Evolutionary conservation across 2,797 vertebrate species (phyloP).

Genomic region (Argentina silus): DNA sequence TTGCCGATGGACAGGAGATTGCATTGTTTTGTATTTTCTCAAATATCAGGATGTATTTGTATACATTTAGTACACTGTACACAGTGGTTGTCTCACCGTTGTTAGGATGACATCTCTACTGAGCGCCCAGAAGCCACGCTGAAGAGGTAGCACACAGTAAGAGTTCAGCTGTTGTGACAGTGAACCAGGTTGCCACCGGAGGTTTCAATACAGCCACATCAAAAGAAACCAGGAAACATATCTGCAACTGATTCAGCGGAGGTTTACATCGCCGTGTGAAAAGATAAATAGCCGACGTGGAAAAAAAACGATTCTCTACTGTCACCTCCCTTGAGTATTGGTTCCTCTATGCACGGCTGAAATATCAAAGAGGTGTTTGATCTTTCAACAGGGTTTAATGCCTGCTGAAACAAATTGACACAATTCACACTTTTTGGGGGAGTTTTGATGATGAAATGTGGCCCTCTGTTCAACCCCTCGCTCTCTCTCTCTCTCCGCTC

Average conservation of each 20-base stretch:
- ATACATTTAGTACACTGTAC: too few relatives aligned
- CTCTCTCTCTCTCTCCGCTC: conserved; percentile 26
- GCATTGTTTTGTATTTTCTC: too few relatives aligned
- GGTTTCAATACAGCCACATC: background rate
- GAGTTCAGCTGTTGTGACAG: background rate
- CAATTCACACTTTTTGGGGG: conserved; percentile 57
- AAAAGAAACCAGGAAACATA: conserved; percentile 23
- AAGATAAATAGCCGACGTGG: conserved; percentile 64
- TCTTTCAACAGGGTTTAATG: conserved; percentile 62
- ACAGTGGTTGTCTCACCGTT: too few relatives aligned
- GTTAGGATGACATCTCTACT: too few relatives aligned
- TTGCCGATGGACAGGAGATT: too few relatives aligned
- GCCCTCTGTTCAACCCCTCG: conserved; percentile 56
- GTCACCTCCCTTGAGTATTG: conserved; percentile 52
- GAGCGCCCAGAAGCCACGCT: background rate
- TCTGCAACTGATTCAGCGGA: background rate
- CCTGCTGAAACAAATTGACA: conserved; percentile 68
- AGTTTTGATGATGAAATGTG: conserved; percentile 74
- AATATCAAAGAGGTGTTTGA: conserved; percentile 76
- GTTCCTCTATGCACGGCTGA: conserved; percentile 64
- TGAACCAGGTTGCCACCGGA: too few relatives aligned
- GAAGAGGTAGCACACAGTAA: background rate
- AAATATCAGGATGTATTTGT: too few relatives aligned
- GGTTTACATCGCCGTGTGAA: conserved; percentile 16
- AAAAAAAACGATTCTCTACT: conserved; percentile 44